A percentile compares a stretch with the other conserved stretches of the same genome.
Evolutionary conservation across 1,140 invertebrate species (phyloP).

Genomic region (Tachypleus tridentatus): DNA sequence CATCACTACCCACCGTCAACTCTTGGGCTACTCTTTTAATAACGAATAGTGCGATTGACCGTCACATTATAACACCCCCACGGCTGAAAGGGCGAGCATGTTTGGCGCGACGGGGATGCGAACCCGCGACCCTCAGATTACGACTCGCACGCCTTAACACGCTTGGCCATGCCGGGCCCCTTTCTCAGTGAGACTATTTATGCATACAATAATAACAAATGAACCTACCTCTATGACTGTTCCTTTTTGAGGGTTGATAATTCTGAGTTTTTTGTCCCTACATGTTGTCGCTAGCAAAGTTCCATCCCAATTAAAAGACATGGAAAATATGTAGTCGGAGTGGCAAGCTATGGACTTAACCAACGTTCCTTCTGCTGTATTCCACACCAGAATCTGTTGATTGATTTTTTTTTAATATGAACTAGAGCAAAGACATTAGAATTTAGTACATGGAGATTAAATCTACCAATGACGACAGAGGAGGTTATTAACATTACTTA

Average conservation of each 20-base stretch:
- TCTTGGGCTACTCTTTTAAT: too few relatives aligned
- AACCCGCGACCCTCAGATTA: too few relatives aligned
- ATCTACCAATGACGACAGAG: neutral
- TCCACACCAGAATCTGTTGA: constrained; percentile 66
- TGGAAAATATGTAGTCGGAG: constrained; percentile 75
- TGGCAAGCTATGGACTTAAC: constrained; percentile 77
- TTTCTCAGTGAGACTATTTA: neutral
- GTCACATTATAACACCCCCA: too few relatives aligned
- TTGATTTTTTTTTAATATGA: neutral
- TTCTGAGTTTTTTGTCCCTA: constrained; percentile 78
- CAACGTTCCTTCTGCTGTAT: constrained; percentile 70
- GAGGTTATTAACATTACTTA: neutral
- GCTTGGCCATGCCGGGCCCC: too few relatives aligned
- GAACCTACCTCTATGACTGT: constrained; percentile 56
- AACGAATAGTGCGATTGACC: too few relatives aligned
- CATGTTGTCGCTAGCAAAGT: constrained; percentile 78
- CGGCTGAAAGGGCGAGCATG: too few relatives aligned
- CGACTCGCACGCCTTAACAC: too few relatives aligned
- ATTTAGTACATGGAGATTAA: too few relatives aligned
- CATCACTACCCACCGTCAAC: too few relatives aligned
- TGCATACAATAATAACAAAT: too few relatives aligned
- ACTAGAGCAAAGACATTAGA: too few relatives aligned
- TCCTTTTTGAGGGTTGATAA: constrained; percentile 74
- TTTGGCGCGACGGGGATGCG: too few relatives aligned
- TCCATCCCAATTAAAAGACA: constrained; percentile 81